Conservation (phyloP, 2,888 invertebrate genomes). For the Chironomus tentans region DNA sequence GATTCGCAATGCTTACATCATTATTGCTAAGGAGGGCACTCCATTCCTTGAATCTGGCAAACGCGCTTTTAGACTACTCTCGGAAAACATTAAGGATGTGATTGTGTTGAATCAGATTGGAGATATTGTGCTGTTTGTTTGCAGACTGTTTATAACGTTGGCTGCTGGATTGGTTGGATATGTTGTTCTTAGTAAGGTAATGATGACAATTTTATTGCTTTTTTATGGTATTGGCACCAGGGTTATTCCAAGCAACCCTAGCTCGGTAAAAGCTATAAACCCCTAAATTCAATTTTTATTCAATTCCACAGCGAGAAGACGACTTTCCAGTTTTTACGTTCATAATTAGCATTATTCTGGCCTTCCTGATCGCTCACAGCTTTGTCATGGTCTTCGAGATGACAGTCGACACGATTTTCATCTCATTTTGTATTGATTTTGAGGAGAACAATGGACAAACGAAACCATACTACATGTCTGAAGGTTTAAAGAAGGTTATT, state of each 20-base stretch:
- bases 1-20: conserved; percentile 59
- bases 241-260: too few species aligned
- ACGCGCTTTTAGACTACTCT: conserved; percentile 52
- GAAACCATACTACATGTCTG: conserved; percentile 56
- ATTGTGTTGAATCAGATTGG: conserved; percentile 66
- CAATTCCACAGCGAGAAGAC: too few species aligned
- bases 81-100: conserved; percentile 54
- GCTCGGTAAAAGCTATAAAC: too few species aligned
- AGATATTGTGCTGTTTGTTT: conserved; percentile 59
- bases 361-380: conserved; percentile 59
- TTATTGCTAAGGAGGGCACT: conserved; percentile 56
- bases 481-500: conserved; percentile 49
- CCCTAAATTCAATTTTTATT: too few species aligned
- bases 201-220: too few species aligned
- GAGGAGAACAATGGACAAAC: conserved; percentile 54
- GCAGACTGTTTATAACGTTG: conserved; percentile 53
- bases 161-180: background rate
- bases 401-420: conserved; percentile 58
- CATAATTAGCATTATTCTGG: too few species aligned
- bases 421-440: conserved; percentile 61
- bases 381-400: conserved; percentile 68
- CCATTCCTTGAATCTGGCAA: conserved; percentile 54
- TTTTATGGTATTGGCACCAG: too few species aligned
- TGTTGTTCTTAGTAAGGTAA: background rate
- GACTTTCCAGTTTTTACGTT: too few species aligned